These are phyloP conservation scores for Jaculus jaculus DNA, from an alignment of 2,113 vertebrate species.

Conservation along the genomic window DNA sequence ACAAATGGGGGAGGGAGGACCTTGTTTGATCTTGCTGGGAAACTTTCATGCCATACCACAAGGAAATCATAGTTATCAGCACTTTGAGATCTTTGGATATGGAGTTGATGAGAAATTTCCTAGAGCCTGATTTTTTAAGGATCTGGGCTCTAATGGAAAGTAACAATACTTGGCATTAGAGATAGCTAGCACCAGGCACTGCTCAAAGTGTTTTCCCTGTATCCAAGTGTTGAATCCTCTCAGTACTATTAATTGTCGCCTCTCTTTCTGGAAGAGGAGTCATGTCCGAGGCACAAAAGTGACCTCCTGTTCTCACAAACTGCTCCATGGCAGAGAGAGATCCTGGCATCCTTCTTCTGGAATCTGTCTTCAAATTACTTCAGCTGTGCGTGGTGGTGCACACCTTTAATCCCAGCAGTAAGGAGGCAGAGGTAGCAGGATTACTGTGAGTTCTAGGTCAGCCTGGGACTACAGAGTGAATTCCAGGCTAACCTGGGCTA, in stretches of 20 bases:
- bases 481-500: too few relatives aligned
- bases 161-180: background rate
- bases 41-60: background rate
- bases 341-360: too few relatives aligned
- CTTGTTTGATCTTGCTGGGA: background rate
- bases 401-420: too few relatives aligned
- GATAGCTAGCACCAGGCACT: background rate
- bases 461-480: too few relatives aligned
- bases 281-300: background rate
- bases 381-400: too few relatives aligned
- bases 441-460: too few relatives aligned
- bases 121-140: background rate
- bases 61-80: background rate
- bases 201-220: background rate
- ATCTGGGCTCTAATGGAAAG: background rate
- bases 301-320: background rate
- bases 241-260: background rate
- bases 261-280: background rate
- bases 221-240: too few relatives aligned
- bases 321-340: background rate
- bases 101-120: background rate
- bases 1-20: background rate
- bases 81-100: background rate
- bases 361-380: background rate
- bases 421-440: too few relatives aligned